phyloP scores from a whole-genome alignment of 2,113 vertebrate genomes.

The Xenus cinereus region DNA sequence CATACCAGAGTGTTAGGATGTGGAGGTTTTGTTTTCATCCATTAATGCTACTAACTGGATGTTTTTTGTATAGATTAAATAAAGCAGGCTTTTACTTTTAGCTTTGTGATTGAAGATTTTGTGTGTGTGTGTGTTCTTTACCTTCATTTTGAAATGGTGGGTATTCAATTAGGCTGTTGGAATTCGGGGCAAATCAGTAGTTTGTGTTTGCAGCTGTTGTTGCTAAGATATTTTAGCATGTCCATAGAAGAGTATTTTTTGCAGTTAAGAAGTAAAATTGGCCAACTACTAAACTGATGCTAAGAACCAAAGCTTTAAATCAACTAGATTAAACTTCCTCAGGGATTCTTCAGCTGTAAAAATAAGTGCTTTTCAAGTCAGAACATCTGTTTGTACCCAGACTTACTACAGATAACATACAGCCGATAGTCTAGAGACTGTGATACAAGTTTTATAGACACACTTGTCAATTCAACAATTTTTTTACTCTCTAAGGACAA shows the following conservation, averaged over 20 bases:
- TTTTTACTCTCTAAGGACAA: neutral
- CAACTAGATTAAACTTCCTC: conserved; percentile 24
- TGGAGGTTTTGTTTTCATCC: neutral
- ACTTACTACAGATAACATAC: conserved; percentile 11
- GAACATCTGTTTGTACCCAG: conserved; percentile 48
- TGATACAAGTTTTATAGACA: neutral
- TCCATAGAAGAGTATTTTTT: neutral
- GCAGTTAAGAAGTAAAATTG: conserved; percentile 5
- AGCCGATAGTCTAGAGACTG: neutral
- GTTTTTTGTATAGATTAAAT: neutral
- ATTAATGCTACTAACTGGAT: neutral
- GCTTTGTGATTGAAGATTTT: neutral
- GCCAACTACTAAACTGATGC: neutral
- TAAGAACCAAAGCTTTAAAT: conserved; percentile 41
- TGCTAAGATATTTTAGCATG: neutral
- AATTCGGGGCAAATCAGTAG: neutral
- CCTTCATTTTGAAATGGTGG: neutral
- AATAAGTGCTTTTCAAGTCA: conserved; percentile 8
- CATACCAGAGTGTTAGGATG: neutral
- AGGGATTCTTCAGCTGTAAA: conserved; percentile 28
- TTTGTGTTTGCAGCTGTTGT: neutral
- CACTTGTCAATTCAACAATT: neutral
- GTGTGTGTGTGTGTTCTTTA: neutral
- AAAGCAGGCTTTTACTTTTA: neutral
- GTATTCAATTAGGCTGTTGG: neutral